These are phyloP conservation scores for Macropodus opercularis DNA, from an alignment of 2,797 vertebrate genomes.

Conservation along the genomic window DNA sequence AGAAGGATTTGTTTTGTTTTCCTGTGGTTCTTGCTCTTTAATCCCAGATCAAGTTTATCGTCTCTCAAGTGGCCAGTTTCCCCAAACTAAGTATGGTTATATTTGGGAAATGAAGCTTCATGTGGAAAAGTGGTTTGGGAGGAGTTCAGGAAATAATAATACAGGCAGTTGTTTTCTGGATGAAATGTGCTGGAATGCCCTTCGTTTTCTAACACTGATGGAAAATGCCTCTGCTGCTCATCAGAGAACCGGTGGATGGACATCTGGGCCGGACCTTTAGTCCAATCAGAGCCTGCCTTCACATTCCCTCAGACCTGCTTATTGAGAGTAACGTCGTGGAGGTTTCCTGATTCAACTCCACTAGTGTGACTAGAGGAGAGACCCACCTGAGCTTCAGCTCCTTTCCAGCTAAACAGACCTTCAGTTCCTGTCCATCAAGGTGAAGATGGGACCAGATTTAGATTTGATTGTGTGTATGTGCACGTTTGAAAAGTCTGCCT, in stretches of 20 bases:
- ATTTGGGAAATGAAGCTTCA: constrained; percentile 44
- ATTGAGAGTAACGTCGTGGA: constrained; percentile 23
- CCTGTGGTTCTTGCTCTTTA: constrained; percentile 13
- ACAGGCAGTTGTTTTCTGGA: constrained; percentile 37
- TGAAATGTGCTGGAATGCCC: constrained; percentile 39
- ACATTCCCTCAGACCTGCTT: constrained; percentile 54
- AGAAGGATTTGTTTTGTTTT: constrained; percentile 12
- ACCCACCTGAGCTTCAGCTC: too few relatives aligned
- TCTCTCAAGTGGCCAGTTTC: constrained; percentile 27
- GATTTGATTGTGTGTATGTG: constrained; percentile 5
- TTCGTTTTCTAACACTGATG: constrained; percentile 30
- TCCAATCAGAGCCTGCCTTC: constrained; percentile 54
- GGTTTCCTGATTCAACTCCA: too few relatives aligned
- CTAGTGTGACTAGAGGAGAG: too few relatives aligned
- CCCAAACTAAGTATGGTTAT: constrained; percentile 19
- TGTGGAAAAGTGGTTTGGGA: constrained; percentile 60
- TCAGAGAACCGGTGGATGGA: constrained; percentile 11
- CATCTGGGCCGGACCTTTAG: constrained; percentile 39
- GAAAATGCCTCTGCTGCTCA: constrained; percentile 38
- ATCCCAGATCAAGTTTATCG: constrained; percentile 23
- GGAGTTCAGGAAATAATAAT: constrained; percentile 20
- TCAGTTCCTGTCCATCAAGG: constrained; percentile 45
- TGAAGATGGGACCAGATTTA: constrained; percentile 28
- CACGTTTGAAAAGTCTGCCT: too few relatives aligned
- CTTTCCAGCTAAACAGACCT: constrained; percentile 41